Conservation (phyloP, 2,888 invertebrate genomes). For the Sturmia bella region DNA sequence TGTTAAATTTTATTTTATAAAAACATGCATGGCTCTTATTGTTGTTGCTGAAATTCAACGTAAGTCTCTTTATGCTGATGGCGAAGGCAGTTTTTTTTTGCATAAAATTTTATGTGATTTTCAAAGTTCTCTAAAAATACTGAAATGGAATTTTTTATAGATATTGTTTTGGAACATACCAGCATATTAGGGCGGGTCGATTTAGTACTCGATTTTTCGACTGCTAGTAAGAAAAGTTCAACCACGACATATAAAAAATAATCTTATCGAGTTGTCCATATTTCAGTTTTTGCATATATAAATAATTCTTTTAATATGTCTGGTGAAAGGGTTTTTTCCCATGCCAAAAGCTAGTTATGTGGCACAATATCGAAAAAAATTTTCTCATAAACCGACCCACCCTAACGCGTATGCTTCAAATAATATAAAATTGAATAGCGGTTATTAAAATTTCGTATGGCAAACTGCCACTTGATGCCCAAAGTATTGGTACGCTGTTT, state of each 20-base stretch:
- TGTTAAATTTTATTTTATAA: neutral
- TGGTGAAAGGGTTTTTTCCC: no score
- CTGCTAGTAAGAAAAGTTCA: no score
- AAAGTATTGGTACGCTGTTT: neutral
- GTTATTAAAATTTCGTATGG: conserved; percentile 23
- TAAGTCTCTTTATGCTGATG: neutral
- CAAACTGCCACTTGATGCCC: conserved; percentile 3
- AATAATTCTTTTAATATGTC: no score
- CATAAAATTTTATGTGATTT: conserved; percentile 58
- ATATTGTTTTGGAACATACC: no score
- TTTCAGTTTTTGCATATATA: no score
- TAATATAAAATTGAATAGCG: conserved; percentile 20
- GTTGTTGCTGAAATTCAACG: neutral
- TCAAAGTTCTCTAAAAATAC: neutral
- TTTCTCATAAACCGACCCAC: no score
- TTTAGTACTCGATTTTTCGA: no score
- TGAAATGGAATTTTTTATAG: conserved; percentile 9
- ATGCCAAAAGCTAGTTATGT: no score
- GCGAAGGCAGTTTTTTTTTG: conserved; percentile 12
- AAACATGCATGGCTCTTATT: neutral
- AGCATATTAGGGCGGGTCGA: no score
- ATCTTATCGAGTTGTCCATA: no score
- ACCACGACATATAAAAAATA: no score
- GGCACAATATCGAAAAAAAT: no score
- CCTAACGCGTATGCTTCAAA: neutral